Percentiles rank a stretch among this genome's conserved stretches.
phyloP scores from a whole-genome alignment of 2,797 vertebrate genomes.

The Lutjanus campechanus region DNA sequence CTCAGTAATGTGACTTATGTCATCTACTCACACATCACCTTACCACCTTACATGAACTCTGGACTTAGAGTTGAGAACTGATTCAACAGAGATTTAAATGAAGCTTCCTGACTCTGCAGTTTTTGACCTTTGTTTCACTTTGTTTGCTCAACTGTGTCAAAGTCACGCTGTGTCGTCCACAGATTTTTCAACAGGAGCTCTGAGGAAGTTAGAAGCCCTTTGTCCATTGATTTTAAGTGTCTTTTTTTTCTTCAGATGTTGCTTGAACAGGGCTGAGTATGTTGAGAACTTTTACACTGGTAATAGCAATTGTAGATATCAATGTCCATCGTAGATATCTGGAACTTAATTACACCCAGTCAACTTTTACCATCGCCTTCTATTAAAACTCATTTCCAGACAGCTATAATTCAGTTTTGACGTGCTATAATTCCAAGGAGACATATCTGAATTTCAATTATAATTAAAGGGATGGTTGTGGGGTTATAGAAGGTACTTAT shows the following conservation, averaged over 20 bases:
- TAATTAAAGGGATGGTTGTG: no score
- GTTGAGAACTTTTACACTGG: no score
- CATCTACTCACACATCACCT: background rate
- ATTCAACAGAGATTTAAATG: background rate
- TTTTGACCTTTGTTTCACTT: slow-evolving; percentile 43
- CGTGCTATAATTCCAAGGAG: no score
- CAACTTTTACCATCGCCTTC: no score
- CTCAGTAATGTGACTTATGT: background rate
- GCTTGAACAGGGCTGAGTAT: background rate
- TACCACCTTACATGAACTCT: background rate
- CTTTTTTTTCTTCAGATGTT: background rate
- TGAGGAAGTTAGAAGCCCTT: background rate
- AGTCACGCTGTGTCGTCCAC: background rate
- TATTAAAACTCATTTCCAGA: no score
- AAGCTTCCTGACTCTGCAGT: background rate
- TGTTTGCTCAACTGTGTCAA: slow-evolving; percentile 4
- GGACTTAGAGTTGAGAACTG: slow-evolving; percentile 42
- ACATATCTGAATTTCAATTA: no score
- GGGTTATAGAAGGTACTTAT: no score
- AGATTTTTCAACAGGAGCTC: slow-evolving; percentile 2
- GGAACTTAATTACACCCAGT: no score
- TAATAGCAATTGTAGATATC: no score
- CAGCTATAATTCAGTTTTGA: no score
- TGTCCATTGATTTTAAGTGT: background rate
- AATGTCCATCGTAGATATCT: no score